phyloP scores from a whole-genome alignment of 2,888 invertebrate genomes.

The Cryptocheilus praepositus region DNA sequence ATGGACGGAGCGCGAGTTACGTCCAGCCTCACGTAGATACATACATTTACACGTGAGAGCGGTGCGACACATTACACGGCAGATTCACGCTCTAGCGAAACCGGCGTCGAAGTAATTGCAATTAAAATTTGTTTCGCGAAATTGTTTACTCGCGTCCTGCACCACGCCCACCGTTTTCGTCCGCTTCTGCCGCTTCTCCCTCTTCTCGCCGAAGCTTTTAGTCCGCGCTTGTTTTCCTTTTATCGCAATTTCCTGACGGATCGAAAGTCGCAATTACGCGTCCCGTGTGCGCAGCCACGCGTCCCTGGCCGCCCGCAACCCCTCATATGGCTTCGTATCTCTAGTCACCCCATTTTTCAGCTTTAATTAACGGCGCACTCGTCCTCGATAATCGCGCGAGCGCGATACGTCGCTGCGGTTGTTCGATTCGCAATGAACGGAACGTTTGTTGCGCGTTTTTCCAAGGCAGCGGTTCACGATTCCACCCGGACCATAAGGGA shows the following conservation, averaged over 20 bases:
- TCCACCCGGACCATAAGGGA: too few species aligned
- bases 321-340: conserved; percentile 10
- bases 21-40: not conserved
- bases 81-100: conserved; percentile 42
- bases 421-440: not conserved
- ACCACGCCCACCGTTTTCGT: conserved; percentile 8
- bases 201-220: conserved; percentile 37
- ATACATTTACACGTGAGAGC: not conserved
- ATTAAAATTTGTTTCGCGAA: conserved; percentile 56
- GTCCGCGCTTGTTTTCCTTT: conserved; percentile 41
- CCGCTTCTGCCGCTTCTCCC: not conserved
- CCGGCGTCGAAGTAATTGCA: conserved; percentile 50
- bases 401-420: not conserved
- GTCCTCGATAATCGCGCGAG: too few species aligned
- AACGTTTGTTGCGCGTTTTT: too few species aligned
- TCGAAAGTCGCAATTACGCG: conserved; percentile 56
- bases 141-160: conserved; percentile 45
- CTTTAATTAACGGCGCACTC: conserved; percentile 30
- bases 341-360: not conserved
- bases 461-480: too few species aligned
- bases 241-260: conserved; percentile 33
- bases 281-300: conserved; percentile 8
- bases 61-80: conserved; percentile 13
- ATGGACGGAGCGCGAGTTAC: too few species aligned
- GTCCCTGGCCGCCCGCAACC: conserved; percentile 6